Conservation (phyloP, 2,797 vertebrate species). For the Micromesistius poutassou region DNA sequence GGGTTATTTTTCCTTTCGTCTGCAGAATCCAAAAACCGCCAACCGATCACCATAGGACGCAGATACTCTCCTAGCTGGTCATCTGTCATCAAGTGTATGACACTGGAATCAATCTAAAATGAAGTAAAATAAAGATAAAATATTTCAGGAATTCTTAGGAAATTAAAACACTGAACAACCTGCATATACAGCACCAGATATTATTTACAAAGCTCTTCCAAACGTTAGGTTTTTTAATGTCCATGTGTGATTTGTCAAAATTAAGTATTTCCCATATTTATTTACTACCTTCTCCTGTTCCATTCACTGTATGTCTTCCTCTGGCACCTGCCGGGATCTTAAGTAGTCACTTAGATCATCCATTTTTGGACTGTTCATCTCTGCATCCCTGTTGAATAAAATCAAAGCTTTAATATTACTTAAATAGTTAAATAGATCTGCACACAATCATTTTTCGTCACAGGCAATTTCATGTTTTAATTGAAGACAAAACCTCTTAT, state of each 20-base stretch:
- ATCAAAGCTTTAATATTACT: too few species aligned
- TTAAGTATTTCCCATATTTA: constrained; percentile 5
- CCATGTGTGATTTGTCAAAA: constrained; percentile 12
- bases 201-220: too few species aligned
- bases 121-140: background rate
- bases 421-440: too few species aligned
- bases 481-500: too few species aligned
- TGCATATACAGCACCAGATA: too few species aligned
- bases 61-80: constrained; percentile 28
- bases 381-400: too few species aligned
- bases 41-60: constrained; percentile 24
- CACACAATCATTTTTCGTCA: too few species aligned
- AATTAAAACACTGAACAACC: too few species aligned
- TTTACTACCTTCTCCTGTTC: constrained; percentile 10
- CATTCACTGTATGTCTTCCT: background rate
- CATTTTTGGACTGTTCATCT: too few species aligned
- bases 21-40: constrained; percentile 31
- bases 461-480: too few species aligned
- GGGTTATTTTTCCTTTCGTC: constrained; percentile 14
- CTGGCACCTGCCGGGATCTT: background rate
- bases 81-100: constrained; percentile 27
- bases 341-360: background rate
- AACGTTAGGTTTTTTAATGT: background rate
- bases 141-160: too few species aligned
- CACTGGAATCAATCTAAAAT: constrained; percentile 19